Conservation (phyloP, 2,797 vertebrate genomes). For the Petrocephalus sullivani region DNA sequence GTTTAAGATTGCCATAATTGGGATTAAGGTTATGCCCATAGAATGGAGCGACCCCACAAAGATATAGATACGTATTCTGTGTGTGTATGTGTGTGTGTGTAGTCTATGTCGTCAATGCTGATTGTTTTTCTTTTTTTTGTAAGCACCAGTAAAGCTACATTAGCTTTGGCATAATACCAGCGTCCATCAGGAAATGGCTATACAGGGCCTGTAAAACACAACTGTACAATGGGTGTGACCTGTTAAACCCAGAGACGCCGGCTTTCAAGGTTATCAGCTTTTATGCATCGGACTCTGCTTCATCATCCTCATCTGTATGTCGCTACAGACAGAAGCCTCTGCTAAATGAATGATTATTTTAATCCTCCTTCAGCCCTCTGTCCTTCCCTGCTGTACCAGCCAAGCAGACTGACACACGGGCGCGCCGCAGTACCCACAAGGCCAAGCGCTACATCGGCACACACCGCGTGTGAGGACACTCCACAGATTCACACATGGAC, state of each 20-base stretch:
- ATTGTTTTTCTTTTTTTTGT: not conserved
- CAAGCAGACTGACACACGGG: not conserved
- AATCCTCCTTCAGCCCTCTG: not conserved
- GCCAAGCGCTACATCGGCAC: not conserved
- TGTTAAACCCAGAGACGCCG: not conserved
- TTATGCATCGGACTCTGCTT: not conserved
- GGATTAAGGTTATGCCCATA: too few relatives aligned
- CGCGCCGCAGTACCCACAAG: not conserved
- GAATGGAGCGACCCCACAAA: too few relatives aligned
- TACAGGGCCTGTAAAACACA: not conserved
- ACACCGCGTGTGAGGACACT: not conserved
- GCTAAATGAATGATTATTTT: not conserved
- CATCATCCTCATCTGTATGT: not conserved
- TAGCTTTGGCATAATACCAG: constrained; percentile 7
- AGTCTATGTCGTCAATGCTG: not conserved
- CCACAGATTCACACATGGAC: not conserved
- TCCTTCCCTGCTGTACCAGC: not conserved
- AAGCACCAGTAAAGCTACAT: not conserved
- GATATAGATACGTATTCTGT: too few relatives aligned
- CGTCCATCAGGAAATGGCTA: not conserved
- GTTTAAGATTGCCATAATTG: too few relatives aligned
- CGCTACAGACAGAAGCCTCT: not conserved
- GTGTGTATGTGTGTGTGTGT: not conserved
- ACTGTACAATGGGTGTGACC: not conserved
- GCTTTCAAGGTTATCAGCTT: not conserved